These are phyloP conservation scores for Aphelocoma californica DNA, from an alignment of 2,797 vertebrate genomes.

Conservation along the genomic window DNA sequence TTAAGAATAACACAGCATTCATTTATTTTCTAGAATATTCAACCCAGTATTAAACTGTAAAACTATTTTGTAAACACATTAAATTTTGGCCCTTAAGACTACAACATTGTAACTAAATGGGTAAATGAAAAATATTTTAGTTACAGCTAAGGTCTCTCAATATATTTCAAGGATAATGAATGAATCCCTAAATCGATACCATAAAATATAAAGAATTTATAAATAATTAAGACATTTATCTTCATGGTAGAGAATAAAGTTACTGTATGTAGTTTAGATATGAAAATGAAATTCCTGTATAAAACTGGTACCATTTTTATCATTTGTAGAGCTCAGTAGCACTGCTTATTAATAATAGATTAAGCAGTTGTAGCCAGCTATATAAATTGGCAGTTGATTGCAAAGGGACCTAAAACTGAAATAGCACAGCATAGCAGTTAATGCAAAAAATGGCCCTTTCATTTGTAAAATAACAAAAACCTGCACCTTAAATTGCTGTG, in stretches of 20 bases:
- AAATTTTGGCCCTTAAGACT: slow-evolving; percentile 37
- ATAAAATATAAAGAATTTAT: slow-evolving; percentile 69
- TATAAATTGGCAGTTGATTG: slow-evolving; percentile 72
- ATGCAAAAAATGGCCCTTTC: slow-evolving; percentile 63
- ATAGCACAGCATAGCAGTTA: slow-evolving; percentile 61
- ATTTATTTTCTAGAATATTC: slow-evolving; percentile 40
- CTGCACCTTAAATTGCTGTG: slow-evolving; percentile 56
- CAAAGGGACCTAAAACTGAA: slow-evolving; percentile 67
- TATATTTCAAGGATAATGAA: slow-evolving; percentile 67
- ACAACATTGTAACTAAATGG: slow-evolving; percentile 61
- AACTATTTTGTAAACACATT: slow-evolving; percentile 43
- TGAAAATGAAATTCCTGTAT: slow-evolving; percentile 71
- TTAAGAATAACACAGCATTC: neutral
- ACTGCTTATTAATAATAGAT: slow-evolving; percentile 74
- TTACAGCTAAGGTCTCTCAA: slow-evolving; percentile 65
- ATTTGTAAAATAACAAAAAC: slow-evolving; percentile 69
- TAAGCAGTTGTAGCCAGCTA: slow-evolving; percentile 72
- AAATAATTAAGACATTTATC: slow-evolving; percentile 74
- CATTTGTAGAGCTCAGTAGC: slow-evolving; percentile 66
- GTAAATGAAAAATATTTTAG: slow-evolving; percentile 69
- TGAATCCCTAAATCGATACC: slow-evolving; percentile 64
- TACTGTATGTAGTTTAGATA: slow-evolving; percentile 66
- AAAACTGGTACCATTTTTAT: slow-evolving; percentile 68
- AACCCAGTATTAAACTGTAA: slow-evolving; percentile 11
- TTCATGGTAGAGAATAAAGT: slow-evolving; percentile 68